Evolutionary conservation across 2,797 vertebrate genomes (phyloP).

Genomic region (Chaetodon trifasciatus): DNA sequence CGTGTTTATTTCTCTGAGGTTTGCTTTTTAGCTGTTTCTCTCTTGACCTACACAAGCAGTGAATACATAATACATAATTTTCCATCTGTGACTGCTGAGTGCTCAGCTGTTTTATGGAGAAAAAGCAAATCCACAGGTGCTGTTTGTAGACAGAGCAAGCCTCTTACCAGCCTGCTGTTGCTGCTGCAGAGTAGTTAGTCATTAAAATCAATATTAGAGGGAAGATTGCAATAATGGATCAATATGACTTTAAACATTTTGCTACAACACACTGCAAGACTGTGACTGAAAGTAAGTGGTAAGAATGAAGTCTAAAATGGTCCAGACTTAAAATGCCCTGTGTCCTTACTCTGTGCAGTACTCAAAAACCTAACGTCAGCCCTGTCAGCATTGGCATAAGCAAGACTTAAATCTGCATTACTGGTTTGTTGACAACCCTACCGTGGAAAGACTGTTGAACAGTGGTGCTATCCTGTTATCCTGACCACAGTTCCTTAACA

Average conservation of each 20-base stretch:
- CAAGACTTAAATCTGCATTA: background rate
- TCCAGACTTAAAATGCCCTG: background rate
- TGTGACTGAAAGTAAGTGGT: background rate
- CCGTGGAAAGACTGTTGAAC: background rate
- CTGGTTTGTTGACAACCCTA: conserved; percentile 15
- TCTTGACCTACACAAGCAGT: conserved; percentile 3
- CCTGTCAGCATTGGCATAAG: conserved; percentile 33
- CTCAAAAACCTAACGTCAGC: conserved; percentile 39
- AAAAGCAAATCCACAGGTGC: conserved; percentile 56
- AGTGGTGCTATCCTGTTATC: background rate
- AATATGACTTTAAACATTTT: background rate
- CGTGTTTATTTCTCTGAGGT: background rate
- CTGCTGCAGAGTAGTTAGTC: background rate
- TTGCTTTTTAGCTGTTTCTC: background rate
- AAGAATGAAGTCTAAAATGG: background rate
- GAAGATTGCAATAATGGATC: background rate
- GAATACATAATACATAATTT: conserved; percentile 27
- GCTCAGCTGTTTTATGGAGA: conserved; percentile 57
- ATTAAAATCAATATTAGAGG: background rate
- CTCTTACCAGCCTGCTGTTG: background rate
- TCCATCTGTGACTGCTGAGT: conserved; percentile 37
- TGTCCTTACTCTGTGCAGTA: conserved; percentile 26
- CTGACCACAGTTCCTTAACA: conserved; percentile 7
- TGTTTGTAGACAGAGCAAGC: conserved; percentile 3
- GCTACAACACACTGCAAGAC: background rate